Conservation (phyloP, 1,140 invertebrate genomes). For the Drosophila punjabiensis region DNA sequence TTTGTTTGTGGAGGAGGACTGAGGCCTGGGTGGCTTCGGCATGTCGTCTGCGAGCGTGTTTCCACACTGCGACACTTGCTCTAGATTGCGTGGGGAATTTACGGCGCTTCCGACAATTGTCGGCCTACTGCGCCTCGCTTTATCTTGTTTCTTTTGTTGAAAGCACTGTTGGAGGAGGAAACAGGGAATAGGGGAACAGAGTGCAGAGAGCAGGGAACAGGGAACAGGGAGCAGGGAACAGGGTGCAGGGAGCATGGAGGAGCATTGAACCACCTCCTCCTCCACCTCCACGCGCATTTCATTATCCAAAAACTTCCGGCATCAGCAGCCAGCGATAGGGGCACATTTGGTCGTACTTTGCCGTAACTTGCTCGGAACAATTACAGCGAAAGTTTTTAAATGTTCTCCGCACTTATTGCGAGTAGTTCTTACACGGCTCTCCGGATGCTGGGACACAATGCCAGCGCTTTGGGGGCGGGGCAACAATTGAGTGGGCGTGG, state of each 20-base stretch:
- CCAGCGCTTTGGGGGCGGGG: constrained; percentile 10
- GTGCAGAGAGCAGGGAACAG: background rate
- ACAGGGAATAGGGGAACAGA: background rate
- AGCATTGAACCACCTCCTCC: constrained; percentile 9
- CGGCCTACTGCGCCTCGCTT: constrained; percentile 41
- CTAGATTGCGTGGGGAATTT: constrained; percentile 82
- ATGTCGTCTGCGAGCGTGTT: constrained; percentile 66
- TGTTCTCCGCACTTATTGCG: constrained; percentile 48
- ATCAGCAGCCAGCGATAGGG: constrained; percentile 59
- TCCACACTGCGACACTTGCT: constrained; percentile 81
- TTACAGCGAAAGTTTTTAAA: constrained; percentile 64
- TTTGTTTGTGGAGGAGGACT: constrained; percentile 28
- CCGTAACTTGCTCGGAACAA: constrained; percentile 46
- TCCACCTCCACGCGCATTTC: constrained; percentile 45
- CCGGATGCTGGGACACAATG: constrained; percentile 34
- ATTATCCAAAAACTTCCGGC: constrained; percentile 74
- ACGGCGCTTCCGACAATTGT: constrained; percentile 69
- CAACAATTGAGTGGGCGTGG: constrained; percentile 26
- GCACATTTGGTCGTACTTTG: constrained; percentile 63
- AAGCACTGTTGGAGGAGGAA: background rate
- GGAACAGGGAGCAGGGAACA: background rate
- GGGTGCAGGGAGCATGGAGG: background rate
- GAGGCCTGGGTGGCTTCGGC: constrained; percentile 17
- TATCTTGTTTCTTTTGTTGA: constrained; percentile 54
- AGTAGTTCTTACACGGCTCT: constrained; percentile 38